Base-by-base conservation (phyloP, 2,113 vertebrate genomes). In the Vimba vimba region DNA sequence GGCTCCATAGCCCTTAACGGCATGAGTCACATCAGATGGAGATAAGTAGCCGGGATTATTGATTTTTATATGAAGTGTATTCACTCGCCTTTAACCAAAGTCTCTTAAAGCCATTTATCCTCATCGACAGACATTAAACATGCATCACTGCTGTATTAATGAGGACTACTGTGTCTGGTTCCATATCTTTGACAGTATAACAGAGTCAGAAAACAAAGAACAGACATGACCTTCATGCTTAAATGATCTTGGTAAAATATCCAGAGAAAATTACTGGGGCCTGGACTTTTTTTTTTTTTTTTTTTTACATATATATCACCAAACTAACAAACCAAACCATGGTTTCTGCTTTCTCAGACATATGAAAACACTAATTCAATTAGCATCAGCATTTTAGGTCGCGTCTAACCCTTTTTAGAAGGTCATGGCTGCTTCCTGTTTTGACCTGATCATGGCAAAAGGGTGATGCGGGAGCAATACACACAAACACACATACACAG, bases 21-120 rank as follows among this genome's bases (percentile, higher is more conserved):
- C 82, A 90, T 91, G 91, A 91, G 87, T 92, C 92, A 90, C 85
- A 86, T 87, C 52, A 69, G 85, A 85, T 79, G 90, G 89, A 88
- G 82, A 90, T 87, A 87, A 89, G 88, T 90, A 79, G n/a, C 64
- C 91, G 90, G 64, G 85, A 85, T 87, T 84, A 92, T 92, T 79
- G 87, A 92, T 92, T 85, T 62, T 23, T 68, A 81, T 75, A 90
- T 87, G 83, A 90, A 90, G 90, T 88, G 85, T 80, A 88, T 74
- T 71, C 68, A 82, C 71, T 80, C 66, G 85, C 68, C 30, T 87
- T 88, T 85, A 87, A 89, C 82, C 36, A 89, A 91, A 83, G 88
- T 13, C 78, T 91, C 88, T 90, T 86, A 83, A 83, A 81, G 86
- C 87, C 87, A 84, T 86, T 81, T 21, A 73, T 83, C 47, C 68